Conservation (phyloP, 2,797 vertebrate genomes). For the Spatula clypeata region DNA sequence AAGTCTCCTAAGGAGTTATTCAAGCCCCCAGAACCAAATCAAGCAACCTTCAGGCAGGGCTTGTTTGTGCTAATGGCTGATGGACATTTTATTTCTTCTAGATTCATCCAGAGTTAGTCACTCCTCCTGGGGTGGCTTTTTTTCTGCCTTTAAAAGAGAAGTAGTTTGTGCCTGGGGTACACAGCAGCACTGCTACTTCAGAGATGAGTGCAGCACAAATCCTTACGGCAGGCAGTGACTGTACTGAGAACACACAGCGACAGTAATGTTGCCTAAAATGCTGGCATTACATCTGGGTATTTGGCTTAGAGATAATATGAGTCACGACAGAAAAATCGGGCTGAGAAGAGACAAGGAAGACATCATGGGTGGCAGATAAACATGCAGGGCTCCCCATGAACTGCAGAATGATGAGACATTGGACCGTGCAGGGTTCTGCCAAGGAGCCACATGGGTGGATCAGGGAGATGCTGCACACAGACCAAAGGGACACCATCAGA, state of each 20-base stretch:
- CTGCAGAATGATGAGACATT: background rate
- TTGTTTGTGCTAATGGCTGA: too few species aligned
- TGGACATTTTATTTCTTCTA: background rate
- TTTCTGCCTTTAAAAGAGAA: background rate
- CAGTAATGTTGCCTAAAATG: background rate
- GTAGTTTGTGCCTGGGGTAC: background rate
- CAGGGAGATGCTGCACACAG: background rate
- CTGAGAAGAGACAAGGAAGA: background rate
- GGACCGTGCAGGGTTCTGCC: rapidly evolving
- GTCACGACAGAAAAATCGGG: background rate
- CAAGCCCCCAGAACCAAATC: background rate
- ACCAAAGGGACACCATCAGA: background rate
- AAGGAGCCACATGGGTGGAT: background rate
- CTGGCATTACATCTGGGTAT: background rate
- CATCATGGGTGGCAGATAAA: background rate
- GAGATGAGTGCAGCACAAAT: background rate
- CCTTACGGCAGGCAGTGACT: background rate
- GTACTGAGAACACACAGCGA: background rate
- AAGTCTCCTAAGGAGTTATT: background rate
- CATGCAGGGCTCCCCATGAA: background rate
- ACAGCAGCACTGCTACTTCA: background rate
- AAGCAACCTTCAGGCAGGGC: background rate
- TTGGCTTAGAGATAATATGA: background rate
- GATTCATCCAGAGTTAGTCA: background rate
- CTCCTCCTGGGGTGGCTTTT: background rate